Evolutionary conservation across 2,797 vertebrate species (phyloP), one percentile per base, ranked within the genome.

Genomic region (Bradypus variegatus): DNA sequence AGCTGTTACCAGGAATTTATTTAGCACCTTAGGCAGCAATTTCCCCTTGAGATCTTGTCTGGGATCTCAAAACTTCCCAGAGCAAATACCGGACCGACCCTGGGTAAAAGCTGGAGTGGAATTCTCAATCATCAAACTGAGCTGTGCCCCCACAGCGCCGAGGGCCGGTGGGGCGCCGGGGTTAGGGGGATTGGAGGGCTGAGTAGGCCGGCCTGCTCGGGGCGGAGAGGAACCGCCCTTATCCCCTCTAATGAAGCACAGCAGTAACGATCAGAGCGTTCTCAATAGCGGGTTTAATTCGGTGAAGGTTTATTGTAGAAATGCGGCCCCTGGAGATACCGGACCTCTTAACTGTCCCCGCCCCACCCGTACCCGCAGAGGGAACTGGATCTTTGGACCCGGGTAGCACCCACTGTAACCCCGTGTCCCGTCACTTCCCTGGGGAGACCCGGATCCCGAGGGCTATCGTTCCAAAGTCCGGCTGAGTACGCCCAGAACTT

Each of bases 231-330:
- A 55, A 55, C 29, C 50, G 19, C 64, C 83, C 48, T 31, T 8
- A 31, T 18, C 31, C 25, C 73, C 25, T 8, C 58, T 60, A 67
- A 72, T 91, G 41, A 19, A 67, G 82, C 25, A 27, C 76, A 33
- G 77, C n/a, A 50, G 8, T 65, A 95, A 67, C 50, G 88, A 94
- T 29, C 88, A 94, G 90, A 79, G 19, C 55, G 8, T 80, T 53
- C 60, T 78, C 73, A 18, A 41, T 14, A n/a, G 31, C 6, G 58
- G 11, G 23, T 93, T 73, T 91, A 91, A 81, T 48, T 88, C 31
- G 1, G 38, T 31, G 92, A 94, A 45, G 64, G 93, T 95, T 95
- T 95, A 95, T 95, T 96, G 72, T 45, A 86, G 91, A 93, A 92
- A 81, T 9, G 78, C 25, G 0, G 53, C 36, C 80, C n/a, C 12